These are phyloP conservation scores for Mycalesis mineus DNA, from an alignment of 2,888 invertebrate species.

Conservation along the genomic window DNA sequence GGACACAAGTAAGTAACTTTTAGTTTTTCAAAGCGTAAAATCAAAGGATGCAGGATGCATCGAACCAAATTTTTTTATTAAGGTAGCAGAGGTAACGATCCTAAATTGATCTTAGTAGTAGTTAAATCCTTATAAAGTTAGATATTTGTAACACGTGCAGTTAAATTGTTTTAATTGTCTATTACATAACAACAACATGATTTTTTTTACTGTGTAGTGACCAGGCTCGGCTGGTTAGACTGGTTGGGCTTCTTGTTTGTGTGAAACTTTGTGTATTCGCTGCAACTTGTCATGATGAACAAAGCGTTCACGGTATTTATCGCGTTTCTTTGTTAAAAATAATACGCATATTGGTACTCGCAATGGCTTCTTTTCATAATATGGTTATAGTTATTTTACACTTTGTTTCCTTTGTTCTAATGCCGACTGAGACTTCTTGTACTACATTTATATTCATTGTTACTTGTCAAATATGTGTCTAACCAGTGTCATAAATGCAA, in stretches of 20 bases:
- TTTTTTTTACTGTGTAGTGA: background rate
- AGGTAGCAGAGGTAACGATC: background rate
- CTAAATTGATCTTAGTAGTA: background rate
- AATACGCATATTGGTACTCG: background rate
- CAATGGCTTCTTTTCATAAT: background rate
- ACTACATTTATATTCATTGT: no score
- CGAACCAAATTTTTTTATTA: background rate
- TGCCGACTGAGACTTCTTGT: background rate
- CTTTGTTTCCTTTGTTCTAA: background rate
- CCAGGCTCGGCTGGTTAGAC: constrained; percentile 2
- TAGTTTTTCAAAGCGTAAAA: no score
- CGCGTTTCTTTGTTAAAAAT: constrained; percentile 19
- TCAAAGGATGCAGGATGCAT: no score
- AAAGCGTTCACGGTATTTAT: constrained; percentile 20
- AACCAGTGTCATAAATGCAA: no score
- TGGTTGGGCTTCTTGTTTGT: constrained; percentile 14
- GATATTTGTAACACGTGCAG: background rate
- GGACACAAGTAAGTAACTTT: no score
- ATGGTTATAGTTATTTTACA: background rate
- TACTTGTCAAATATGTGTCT: no score
- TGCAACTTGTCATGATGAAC: constrained; percentile 19
- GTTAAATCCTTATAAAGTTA: background rate
- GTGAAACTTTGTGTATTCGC: constrained; percentile 7
- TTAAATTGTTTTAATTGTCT: background rate
- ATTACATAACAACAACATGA: background rate